Evolutionary conservation across 1,140 invertebrate species (phyloP).

Genomic region (Sycophaga agraensis): DNA sequence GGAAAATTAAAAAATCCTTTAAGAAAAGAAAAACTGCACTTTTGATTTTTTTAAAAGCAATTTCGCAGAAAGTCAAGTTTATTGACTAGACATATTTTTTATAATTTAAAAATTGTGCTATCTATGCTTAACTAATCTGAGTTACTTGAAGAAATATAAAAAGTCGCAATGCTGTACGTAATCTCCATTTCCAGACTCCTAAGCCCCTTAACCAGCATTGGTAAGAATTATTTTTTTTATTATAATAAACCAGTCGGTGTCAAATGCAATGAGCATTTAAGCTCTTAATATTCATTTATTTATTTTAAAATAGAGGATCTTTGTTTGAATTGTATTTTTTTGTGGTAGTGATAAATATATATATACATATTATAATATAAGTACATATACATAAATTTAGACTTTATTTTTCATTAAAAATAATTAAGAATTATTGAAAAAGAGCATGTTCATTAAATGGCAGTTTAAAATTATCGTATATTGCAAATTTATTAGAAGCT

Average conservation of each 20-base stretch:
- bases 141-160: too few relatives aligned
- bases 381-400: conserved; percentile 10
- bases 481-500: background rate
- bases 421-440: background rate
- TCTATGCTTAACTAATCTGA: conserved; percentile 34
- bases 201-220: too few relatives aligned
- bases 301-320: conserved; percentile 40
- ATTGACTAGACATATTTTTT: too few relatives aligned
- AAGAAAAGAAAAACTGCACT: too few relatives aligned
- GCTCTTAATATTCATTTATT: conserved; percentile 33
- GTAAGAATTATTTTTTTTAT: too few relatives aligned
- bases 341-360: background rate
- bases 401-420: conserved; percentile 1
- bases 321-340: conserved; percentile 19
- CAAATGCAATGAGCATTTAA: too few relatives aligned
- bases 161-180: too few relatives aligned
- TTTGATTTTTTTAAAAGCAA: too few relatives aligned
- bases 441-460: background rate
- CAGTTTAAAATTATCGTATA: background rate
- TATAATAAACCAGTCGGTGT: too few relatives aligned
- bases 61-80: too few relatives aligned
- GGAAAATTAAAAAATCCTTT: too few relatives aligned
- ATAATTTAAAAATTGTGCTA: conserved; percentile 16
- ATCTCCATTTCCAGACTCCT: too few relatives aligned
- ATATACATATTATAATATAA: background rate